Evolutionary conservation across 2,113 vertebrate species (phyloP).

Genomic region (Nannobrachium achirus): DNA sequence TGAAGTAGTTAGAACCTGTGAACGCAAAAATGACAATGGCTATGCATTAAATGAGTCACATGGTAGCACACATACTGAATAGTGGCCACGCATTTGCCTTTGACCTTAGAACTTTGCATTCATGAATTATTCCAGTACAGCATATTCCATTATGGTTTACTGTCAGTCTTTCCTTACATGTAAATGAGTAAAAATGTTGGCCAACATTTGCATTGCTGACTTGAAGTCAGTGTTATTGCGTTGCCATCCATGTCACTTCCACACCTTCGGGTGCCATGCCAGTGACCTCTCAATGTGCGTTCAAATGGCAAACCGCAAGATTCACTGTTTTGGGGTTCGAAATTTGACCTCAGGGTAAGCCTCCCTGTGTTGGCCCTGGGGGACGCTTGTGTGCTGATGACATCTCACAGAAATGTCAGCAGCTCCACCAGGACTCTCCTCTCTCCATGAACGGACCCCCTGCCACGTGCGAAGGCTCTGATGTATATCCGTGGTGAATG

Average conservation of each 20-base stretch:
- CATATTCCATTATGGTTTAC: conserved; percentile 5
- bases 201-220: conserved; percentile 5
- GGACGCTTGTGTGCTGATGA: conserved; percentile 5
- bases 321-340: conserved; percentile 27
- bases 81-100: conserved; percentile 21
- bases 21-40: conserved; percentile 21
- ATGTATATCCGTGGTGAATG: conserved; percentile 54
- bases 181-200: background rate
- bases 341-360: background rate
- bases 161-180: background rate
- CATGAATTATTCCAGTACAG: conserved; percentile 1
- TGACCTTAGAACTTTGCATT: conserved; percentile 29
- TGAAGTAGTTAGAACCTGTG: conserved; percentile 15
- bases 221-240: background rate
- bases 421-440: conserved; percentile 21
- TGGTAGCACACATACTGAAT: background rate
- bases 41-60: conserved; percentile 31
- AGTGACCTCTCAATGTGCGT: conserved; percentile 13
- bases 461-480: conserved; percentile 36
- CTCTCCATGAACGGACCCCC: conserved; percentile 31
- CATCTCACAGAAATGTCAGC: conserved; percentile 23
- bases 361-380: conserved; percentile 9
- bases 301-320: conserved; percentile 35
- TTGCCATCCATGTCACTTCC: conserved; percentile 14
- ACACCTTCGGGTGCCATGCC: conserved; percentile 33